These are phyloP conservation scores for Calidris pygmaea DNA, from an alignment of 2,113 vertebrate species.

Conservation along the genomic window DNA sequence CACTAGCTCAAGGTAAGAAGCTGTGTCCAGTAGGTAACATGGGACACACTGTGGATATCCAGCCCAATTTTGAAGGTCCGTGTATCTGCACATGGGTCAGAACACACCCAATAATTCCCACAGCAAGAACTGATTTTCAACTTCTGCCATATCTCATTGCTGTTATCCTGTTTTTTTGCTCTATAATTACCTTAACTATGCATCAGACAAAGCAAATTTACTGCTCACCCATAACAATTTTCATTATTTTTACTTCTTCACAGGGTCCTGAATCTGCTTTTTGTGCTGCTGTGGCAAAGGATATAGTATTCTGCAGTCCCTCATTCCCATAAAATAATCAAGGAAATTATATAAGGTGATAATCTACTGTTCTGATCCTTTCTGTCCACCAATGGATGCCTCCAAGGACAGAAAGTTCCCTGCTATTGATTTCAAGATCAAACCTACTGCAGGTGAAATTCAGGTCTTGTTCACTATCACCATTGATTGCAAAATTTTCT, in stretches of 20 bases:
- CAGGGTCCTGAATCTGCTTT: neutral
- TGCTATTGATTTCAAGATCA: neutral
- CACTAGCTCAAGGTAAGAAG: neutral
- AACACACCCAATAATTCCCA: neutral
- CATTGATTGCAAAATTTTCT: neutral
- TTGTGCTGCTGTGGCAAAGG: neutral
- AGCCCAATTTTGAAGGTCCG: neutral
- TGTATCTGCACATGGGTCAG: rapidly evolving
- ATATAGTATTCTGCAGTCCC: neutral
- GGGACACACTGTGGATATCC: neutral
- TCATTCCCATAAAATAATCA: neutral
- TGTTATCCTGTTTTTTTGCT: neutral
- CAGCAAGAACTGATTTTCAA: neutral
- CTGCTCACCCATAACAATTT: neutral
- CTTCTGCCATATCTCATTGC: neutral
- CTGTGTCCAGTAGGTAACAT: neutral
- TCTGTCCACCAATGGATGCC: neutral
- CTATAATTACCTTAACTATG: neutral
- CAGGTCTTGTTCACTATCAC: neutral
- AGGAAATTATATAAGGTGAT: rapidly evolving
- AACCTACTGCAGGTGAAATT: neutral
- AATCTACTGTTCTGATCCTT: neutral
- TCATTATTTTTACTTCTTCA: neutral
- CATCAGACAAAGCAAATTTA: neutral
- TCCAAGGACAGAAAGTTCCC: neutral